Evolutionary conservation across 2,888 invertebrate genomes (phyloP).

Genomic region (Andrena minutula): DNA sequence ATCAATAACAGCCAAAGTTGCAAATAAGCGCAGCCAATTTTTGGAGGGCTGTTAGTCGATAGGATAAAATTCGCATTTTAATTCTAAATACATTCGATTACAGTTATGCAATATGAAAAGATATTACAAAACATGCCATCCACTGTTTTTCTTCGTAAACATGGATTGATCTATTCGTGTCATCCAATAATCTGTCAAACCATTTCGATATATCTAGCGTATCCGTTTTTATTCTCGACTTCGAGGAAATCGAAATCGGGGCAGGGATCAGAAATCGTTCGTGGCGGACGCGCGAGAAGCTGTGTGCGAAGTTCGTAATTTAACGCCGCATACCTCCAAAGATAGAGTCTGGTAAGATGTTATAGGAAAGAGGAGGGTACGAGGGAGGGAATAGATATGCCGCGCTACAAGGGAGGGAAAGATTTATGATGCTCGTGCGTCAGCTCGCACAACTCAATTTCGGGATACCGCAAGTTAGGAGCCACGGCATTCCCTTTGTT

Average conservation of each 20-base stretch:
- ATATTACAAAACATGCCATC: too few species aligned
- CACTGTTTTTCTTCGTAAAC: neutral
- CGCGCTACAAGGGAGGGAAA: slow-evolving; percentile 58
- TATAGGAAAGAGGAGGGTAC: slow-evolving; percentile 47
- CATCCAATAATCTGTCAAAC: neutral
- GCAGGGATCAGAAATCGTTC: slow-evolving; percentile 24
- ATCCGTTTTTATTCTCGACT: neutral
- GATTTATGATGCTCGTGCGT: slow-evolving; percentile 73
- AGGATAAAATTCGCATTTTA: too few species aligned
- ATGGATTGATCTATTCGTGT: neutral
- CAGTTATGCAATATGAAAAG: too few species aligned
- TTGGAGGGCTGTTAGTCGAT: too few species aligned
- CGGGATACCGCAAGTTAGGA: slow-evolving; percentile 72
- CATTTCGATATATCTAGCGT: neutral
- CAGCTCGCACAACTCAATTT: slow-evolving; percentile 76
- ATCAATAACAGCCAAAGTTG: too few species aligned
- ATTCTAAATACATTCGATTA: too few species aligned
- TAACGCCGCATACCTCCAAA: slow-evolving; percentile 19
- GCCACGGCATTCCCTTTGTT: slow-evolving; percentile 64
- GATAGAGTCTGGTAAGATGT: slow-evolving; percentile 42
- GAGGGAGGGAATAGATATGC: slow-evolving; percentile 66
- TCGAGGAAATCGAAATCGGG: slow-evolving; percentile 2
- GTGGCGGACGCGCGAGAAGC: slow-evolving; percentile 24
- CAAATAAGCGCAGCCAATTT: too few species aligned
- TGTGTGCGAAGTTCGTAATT: slow-evolving; percentile 19